These are phyloP conservation scores for Listronotus oregonensis DNA, from an alignment of 1,140 invertebrate species.

Conservation along the genomic window DNA sequence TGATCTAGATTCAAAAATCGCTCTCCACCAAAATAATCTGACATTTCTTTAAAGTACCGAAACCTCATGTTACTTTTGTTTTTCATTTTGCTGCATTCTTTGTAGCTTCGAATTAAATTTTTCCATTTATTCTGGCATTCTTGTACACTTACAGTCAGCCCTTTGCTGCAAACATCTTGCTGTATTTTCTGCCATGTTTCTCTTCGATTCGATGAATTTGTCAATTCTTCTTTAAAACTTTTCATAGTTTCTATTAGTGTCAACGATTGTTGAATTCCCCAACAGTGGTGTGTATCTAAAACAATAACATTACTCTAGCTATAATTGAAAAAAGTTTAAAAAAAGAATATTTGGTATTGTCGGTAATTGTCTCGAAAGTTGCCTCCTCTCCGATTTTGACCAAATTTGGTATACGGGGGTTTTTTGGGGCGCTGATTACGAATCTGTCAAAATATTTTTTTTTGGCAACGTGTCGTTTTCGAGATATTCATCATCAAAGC, in stretches of 20 bases:
- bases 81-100: constrained; percentile 35
- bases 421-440: too few relatives aligned
- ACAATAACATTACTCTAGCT: background rate
- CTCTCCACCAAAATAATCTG: constrained; percentile 30
- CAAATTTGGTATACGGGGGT: too few relatives aligned
- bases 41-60: constrained; percentile 35
- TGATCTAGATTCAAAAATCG: constrained; percentile 19
- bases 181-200: constrained; percentile 31
- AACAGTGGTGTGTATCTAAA: constrained; percentile 33
- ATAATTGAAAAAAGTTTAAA: background rate
- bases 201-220: constrained; percentile 17
- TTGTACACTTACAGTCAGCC: constrained; percentile 23
- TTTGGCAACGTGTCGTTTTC: too few relatives aligned
- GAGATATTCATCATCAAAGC: too few relatives aligned
- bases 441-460: too few relatives aligned
- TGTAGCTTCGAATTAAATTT: constrained; percentile 30
- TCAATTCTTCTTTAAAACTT: constrained; percentile 25
- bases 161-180: constrained; percentile 22
- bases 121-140: constrained; percentile 38
- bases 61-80: constrained; percentile 33
- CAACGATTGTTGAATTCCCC: constrained; percentile 26
- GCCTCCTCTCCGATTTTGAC: too few relatives aligned
- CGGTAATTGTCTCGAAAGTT: too few relatives aligned
- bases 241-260: constrained; percentile 29
- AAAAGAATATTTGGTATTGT: background rate